These are phyloP conservation scores for Reinhardtius hippoglossoides DNA, from an alignment of 2,113 vertebrate species.

Conservation along the genomic window DNA sequence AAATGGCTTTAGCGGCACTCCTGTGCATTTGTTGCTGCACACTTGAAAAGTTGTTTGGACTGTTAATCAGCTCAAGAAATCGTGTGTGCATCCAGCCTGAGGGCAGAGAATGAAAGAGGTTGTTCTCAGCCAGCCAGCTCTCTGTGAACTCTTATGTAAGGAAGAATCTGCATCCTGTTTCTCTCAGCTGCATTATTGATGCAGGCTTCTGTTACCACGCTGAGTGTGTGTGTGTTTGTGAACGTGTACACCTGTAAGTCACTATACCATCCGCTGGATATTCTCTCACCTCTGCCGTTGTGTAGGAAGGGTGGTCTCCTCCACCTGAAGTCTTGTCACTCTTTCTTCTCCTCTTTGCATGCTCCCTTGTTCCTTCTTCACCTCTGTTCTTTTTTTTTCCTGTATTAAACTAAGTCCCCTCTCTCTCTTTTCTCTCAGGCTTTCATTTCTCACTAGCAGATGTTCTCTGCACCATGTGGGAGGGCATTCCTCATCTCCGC, in stretches of 20 bases:
- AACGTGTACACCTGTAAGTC: constrained; percentile 50
- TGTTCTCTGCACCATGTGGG: constrained; percentile 77
- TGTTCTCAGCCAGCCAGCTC: constrained; percentile 41
- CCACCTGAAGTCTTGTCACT: constrained; percentile 29
- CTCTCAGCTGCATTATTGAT: constrained; percentile 73
- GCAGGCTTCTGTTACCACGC: constrained; percentile 63
- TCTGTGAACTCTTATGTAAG: constrained; percentile 68
- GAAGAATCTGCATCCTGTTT: constrained; percentile 64
- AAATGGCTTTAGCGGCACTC: not conserved
- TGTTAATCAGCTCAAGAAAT: constrained; percentile 67
- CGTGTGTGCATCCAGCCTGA: constrained; percentile 56
- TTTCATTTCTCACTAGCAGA: constrained; percentile 71
- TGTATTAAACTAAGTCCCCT: constrained; percentile 32
- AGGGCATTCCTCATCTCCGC: constrained; percentile 74
- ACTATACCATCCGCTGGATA: constrained; percentile 9
- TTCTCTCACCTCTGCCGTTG: constrained; percentile 46
- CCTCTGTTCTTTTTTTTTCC: constrained; percentile 31
- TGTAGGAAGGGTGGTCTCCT: constrained; percentile 33
- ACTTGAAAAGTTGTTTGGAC: constrained; percentile 58
- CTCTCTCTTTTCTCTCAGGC: constrained; percentile 45
- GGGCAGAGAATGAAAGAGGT: constrained; percentile 53
- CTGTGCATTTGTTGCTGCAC: constrained; percentile 38
- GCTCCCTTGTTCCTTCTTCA: constrained; percentile 39
- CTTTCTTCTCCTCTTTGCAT: constrained; percentile 22
- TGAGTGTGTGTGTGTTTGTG: constrained; percentile 15